phyloP scores from a whole-genome alignment of 2,797 vertebrate species.

The Pangasius larnaudii region DNA sequence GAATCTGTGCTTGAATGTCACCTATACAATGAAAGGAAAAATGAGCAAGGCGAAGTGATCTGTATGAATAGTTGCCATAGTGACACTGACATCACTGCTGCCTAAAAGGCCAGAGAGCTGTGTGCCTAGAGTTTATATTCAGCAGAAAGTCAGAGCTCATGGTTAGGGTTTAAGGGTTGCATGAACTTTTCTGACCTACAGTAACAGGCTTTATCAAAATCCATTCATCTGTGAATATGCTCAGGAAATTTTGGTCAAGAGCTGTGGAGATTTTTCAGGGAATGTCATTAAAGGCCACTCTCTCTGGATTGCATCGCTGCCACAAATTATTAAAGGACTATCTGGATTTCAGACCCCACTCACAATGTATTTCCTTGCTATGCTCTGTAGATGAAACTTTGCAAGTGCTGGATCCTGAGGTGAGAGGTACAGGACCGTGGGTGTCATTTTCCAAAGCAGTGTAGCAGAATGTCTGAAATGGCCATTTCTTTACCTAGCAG shows the following conservation, averaged over 20 bases:
- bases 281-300: not conserved
- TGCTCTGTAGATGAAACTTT: not conserved
- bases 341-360: constrained; percentile 1
- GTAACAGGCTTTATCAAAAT: not conserved
- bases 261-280: not conserved
- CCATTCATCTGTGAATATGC: not conserved
- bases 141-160: constrained; percentile 45
- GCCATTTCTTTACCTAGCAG: constrained; percentile 28
- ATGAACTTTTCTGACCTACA: not conserved
- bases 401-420: not conserved
- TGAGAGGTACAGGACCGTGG: constrained; percentile 20
- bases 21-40: constrained; percentile 65
- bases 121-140: constrained; percentile 68
- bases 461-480: constrained; percentile 45
- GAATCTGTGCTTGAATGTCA: constrained; percentile 49
- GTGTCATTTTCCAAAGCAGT: constrained; percentile 55
- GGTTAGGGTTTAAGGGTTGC: constrained; percentile 20
- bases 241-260: constrained; percentile 4
- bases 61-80: constrained; percentile 75
- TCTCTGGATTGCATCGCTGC: not conserved
- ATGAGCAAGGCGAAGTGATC: constrained; percentile 44
- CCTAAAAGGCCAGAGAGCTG: constrained; percentile 53
- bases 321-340: not conserved
- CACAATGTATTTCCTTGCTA: not conserved
- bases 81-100: constrained; percentile 71